phyloP scores from a whole-genome alignment of 1,140 invertebrate genomes.

The Halyomorpha halys region DNA sequence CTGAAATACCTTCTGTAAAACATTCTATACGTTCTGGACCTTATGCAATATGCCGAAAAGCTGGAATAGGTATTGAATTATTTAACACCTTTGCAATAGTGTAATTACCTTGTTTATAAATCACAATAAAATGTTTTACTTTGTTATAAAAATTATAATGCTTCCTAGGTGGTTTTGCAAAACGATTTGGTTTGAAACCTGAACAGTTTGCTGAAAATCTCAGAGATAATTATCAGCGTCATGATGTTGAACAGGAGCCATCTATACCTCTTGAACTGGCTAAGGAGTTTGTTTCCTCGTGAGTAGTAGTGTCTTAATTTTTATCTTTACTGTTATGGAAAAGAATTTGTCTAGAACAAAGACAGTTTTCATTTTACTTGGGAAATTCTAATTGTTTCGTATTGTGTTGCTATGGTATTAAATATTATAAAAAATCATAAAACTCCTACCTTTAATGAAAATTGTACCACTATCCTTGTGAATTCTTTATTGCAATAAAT shows the following conservation, averaged over 20 bases:
- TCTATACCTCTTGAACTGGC: slow-evolving; percentile 70
- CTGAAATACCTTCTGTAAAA: slow-evolving; percentile 57
- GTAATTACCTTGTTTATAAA: too few species aligned
- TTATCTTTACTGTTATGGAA: too few species aligned
- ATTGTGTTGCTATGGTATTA: too few species aligned
- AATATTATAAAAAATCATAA: too few species aligned
- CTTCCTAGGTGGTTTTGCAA: slow-evolving; percentile 58
- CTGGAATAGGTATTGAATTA: slow-evolving; percentile 55
- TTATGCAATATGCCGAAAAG: slow-evolving; percentile 74
- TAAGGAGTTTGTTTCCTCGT: slow-evolving; percentile 47
- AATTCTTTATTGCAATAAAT: too few species aligned
- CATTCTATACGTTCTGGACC: slow-evolving; percentile 75
- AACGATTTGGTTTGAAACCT: slow-evolving; percentile 88
- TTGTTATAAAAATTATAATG: background rate
- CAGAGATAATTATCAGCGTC: slow-evolving; percentile 90
- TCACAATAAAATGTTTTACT: slow-evolving; percentile 15
- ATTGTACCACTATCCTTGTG: too few species aligned
- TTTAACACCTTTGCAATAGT: too few species aligned
- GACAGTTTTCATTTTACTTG: too few species aligned
- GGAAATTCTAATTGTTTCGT: too few species aligned
- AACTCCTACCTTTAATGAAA: too few species aligned
- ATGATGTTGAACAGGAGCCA: slow-evolving; percentile 88
- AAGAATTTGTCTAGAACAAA: too few species aligned
- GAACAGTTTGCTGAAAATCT: slow-evolving; percentile 96
- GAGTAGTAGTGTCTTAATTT: slow-evolving; percentile 10